Conservation (phyloP, 30 jellyfish, hydroid and myxozoan genomes). For the Rhopilema esculentum region DNA sequence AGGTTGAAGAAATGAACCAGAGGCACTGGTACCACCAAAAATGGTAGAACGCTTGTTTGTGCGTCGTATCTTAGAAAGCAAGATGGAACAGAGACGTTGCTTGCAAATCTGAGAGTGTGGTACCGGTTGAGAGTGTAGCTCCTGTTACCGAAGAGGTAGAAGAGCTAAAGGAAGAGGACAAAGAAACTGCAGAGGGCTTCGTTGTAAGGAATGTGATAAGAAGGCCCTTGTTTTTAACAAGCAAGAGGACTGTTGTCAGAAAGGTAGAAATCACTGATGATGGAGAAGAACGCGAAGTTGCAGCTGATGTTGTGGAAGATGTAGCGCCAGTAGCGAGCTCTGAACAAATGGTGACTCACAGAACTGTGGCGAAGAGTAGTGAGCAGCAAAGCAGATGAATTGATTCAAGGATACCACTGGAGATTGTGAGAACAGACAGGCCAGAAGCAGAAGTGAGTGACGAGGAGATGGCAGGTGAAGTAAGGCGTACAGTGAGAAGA, state of each 20-base stretch:
- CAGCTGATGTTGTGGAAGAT: conserved; percentile 54
- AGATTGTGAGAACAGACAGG: conserved; percentile 69
- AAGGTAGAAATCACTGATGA: conserved; percentile 21
- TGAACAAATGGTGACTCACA: conserved; percentile 61
- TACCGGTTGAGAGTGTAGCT: conserved; percentile 34
- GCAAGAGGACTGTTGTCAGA: conserved; percentile 75
- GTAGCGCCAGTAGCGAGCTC: conserved; percentile 37
- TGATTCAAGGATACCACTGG: conserved; percentile 65
- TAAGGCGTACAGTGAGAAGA: conserved; percentile 74
- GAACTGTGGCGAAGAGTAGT: conserved; percentile 77
- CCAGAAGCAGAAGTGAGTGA: conserved; percentile 71
- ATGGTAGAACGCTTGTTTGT: conserved; percentile 83
- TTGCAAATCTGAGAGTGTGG: conserved; percentile 83
- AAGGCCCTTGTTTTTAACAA: conserved; percentile 76
- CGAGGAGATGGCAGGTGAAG: conserved; percentile 68
- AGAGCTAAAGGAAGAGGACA: conserved; percentile 14
- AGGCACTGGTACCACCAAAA: conserved; percentile 19
- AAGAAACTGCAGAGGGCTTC: conserved; percentile 37
- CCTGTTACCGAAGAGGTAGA: conserved; percentile 22
- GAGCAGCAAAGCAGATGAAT: conserved; percentile 23
- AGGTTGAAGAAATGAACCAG: conserved; percentile 5
- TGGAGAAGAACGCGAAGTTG: conserved; percentile 61
- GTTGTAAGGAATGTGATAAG: conserved; percentile 65
- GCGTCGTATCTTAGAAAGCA: conserved; percentile 76
- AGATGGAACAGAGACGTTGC: conserved; percentile 76